Base-by-base conservation (phyloP, 2,797 vertebrate genomes). In the Sibirionetta formosa region DNA sequence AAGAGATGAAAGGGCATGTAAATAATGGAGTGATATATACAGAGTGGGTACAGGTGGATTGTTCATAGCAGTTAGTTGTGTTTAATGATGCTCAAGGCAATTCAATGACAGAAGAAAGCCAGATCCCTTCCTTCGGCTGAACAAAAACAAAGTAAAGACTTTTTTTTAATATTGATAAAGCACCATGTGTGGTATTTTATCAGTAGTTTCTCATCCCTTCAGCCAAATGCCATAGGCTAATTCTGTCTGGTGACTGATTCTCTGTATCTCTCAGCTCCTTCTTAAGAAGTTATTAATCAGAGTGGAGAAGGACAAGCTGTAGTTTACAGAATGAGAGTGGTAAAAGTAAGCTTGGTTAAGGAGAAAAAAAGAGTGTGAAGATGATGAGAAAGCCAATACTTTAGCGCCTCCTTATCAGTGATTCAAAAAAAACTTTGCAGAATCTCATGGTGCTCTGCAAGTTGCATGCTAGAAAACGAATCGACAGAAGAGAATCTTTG, bases 31-130 rank as follows among this genome's bases (percentile, higher is more conserved):
- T 15, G 29, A 68, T 29, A 19, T 20, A 29, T 53, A 36, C 9
- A 42, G 56, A 83, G 64, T 79, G 58, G 68, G 58, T 83, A 68
- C 69, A 81, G 40, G 68, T 92, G 71, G 26, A 61, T 57, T 78
- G 82, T 33, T 95, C 46, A 26, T 88, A 2, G 1, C 54, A 79
- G 51, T 7, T 51, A 68, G 86, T 93, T 86, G 31, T 36, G 31
- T 66, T 83, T 79, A 81, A 13, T 58, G 69, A 82, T 84, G 64
- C 75, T 94, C 48, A 57, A 91, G 50, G 60, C 63, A 93, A 56
- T 58, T 65, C 60, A 38, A 14, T 58, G 61, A 31, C 38, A 71
- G 81, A 50, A 92, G 75, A 69, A 60, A 56, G 19, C 15, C 31
- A 73, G 26, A 50, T 96, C 17, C 40, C 19, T 38, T 93, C 46